Conservation (phyloP, 2,888 invertebrate genomes). For the Pogonocherus hispidulus region DNA sequence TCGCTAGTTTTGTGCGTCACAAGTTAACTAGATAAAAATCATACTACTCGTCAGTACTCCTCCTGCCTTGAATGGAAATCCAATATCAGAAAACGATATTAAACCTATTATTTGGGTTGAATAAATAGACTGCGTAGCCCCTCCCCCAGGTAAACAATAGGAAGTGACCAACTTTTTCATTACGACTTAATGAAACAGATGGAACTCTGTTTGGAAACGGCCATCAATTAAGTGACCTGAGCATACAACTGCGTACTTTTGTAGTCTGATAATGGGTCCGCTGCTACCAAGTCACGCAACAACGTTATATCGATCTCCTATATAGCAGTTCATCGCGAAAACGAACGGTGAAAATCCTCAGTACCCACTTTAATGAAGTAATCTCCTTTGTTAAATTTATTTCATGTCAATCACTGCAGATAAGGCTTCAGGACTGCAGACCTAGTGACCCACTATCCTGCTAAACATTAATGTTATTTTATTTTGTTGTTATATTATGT, state of each 20-base stretch:
- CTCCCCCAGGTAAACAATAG: not conserved
- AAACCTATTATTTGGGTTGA: not conserved
- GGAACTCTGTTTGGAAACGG: not conserved
- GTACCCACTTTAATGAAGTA: too few species aligned
- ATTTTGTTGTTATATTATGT: too few species aligned
- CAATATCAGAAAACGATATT: not conserved
- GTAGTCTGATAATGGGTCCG: not conserved
- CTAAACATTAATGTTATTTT: too few species aligned
- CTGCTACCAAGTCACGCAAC: not conserved
- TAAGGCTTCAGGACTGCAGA: too few species aligned
- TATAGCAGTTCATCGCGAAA: not conserved
- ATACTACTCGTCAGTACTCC: not conserved
- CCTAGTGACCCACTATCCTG: too few species aligned
- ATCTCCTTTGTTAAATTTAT: too few species aligned
- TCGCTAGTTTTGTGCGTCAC: too few species aligned
- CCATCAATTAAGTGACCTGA: not conserved
- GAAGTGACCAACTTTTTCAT: not conserved
- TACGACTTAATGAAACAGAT: not conserved
- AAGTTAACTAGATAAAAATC: too few species aligned
- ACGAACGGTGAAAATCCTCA: too few species aligned
- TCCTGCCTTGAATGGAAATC: not conserved
- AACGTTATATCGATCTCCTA: not conserved
- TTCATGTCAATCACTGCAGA: too few species aligned
- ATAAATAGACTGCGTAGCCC: not conserved
- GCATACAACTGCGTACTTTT: not conserved